Evolutionary conservation across 2,888 invertebrate species (phyloP).

Genomic region (Camptogramma bilineatum): DNA sequence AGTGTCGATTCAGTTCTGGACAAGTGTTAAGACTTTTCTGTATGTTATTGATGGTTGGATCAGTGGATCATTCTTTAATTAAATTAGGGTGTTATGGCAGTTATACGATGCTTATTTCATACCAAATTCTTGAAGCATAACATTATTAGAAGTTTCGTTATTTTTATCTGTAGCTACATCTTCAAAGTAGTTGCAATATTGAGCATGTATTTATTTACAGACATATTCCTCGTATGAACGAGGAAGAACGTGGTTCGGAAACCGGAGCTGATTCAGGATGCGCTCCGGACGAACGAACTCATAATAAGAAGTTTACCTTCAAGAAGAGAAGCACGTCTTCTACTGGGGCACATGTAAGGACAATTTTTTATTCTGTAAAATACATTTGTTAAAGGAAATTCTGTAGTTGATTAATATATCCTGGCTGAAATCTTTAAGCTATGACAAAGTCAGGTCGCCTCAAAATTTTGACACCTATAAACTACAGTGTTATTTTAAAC

Average conservation of each 20-base stretch:
- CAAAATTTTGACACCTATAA: too few species aligned
- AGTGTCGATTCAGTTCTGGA: not conserved
- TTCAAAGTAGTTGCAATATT: not conserved
- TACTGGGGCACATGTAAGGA: constrained; percentile 88
- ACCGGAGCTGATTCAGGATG: constrained; percentile 87
- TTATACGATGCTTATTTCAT: not conserved
- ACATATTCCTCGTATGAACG: constrained; percentile 89
- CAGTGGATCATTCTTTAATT: not conserved
- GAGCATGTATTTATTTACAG: constrained; percentile 64
- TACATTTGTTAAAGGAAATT: too few species aligned
- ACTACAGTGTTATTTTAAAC: too few species aligned
- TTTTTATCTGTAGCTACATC: not conserved
- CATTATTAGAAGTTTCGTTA: not conserved
- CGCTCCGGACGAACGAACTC: constrained; percentile 90
- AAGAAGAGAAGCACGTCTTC: constrained; percentile 96
- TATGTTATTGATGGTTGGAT: not conserved
- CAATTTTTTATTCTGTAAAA: not conserved
- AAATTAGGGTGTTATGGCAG: not conserved
- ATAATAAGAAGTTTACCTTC: constrained; percentile 92
- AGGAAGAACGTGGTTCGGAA: constrained; percentile 87
- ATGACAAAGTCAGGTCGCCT: too few species aligned
- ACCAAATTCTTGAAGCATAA: not conserved
- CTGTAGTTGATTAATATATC: too few species aligned
- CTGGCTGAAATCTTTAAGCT: too few species aligned
- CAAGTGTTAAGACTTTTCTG: not conserved